phyloP scores from a whole-genome alignment of 2,113 vertebrate species.

The Paralichthys olivaceus region DNA sequence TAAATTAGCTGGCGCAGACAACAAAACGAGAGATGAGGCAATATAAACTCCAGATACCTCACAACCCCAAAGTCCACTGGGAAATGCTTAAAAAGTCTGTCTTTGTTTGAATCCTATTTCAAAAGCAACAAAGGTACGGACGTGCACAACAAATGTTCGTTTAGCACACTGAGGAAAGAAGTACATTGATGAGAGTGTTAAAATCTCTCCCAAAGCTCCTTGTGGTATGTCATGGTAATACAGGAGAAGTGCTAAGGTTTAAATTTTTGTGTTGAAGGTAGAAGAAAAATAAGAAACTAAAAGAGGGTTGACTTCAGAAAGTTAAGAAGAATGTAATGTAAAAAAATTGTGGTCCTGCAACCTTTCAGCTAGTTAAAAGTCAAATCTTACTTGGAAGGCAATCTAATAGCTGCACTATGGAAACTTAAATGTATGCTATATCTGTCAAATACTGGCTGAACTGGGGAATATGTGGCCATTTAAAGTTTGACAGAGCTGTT shows the following conservation, averaged over 20 bases:
- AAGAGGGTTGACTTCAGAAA: background rate
- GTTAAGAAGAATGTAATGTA: background rate
- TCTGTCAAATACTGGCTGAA: background rate
- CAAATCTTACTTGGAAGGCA: background rate
- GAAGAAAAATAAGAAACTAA: background rate
- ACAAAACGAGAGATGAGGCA: constrained; percentile 29
- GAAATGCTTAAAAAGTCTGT: constrained; percentile 29
- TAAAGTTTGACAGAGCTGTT: background rate
- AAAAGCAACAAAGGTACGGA: constrained; percentile 26
- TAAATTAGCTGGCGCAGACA: constrained; percentile 49
- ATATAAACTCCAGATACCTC: constrained; percentile 52
- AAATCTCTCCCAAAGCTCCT: constrained; percentile 28
- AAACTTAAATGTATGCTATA: background rate
- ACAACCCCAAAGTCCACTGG: constrained; percentile 34
- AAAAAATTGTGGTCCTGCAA: background rate
- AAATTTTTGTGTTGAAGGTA: background rate
- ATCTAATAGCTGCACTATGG: background rate
- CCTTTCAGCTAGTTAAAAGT: background rate
- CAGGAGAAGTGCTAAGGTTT: constrained; percentile 5
- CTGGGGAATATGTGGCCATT: background rate
- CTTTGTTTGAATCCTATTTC: constrained; percentile 15
- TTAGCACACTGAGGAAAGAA: constrained; percentile 19
- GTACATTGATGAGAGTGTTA: constrained; percentile 26
- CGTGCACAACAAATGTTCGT: constrained; percentile 33
- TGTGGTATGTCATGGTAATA: background rate